Evolutionary conservation across 2,888 invertebrate species (phyloP).

Genomic region (Acheta domesticus): DNA sequence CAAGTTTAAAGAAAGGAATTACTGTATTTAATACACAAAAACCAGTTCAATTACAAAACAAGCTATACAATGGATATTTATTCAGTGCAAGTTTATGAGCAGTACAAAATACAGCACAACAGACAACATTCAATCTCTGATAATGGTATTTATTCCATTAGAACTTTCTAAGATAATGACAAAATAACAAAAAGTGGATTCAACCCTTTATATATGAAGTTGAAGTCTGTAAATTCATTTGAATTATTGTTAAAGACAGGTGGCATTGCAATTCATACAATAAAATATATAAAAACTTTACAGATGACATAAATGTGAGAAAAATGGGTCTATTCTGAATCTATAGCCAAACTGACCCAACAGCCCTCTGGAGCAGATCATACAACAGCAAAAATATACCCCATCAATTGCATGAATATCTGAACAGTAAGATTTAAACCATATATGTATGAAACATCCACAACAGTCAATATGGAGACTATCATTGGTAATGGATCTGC

Average conservation of each 20-base stretch:
- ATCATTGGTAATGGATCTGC: not conserved
- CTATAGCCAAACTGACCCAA: not conserved
- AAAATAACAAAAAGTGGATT: not conserved
- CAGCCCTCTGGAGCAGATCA: not conserved
- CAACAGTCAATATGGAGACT: not conserved
- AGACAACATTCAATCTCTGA: constrained; percentile 18
- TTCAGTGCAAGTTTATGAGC: constrained; percentile 19
- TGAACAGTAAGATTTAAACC: constrained; percentile 18
- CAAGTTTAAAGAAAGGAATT: constrained; percentile 35
- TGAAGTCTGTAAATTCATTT: not conserved
- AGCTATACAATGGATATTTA: constrained; percentile 32
- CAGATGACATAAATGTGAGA: not conserved
- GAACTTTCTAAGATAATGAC: not conserved
- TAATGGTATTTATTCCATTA: not conserved
- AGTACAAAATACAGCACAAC: constrained; percentile 21
- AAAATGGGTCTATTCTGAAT: not conserved
- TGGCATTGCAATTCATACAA: not conserved
- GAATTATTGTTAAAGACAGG: not conserved
- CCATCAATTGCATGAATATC: constrained; percentile 5
- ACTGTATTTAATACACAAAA: constrained; percentile 37
- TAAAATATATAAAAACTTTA: constrained; percentile 18
- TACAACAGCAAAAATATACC: constrained; percentile 9
- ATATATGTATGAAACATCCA: constrained; percentile 5
- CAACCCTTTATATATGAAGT: not conserved
- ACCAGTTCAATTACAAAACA: constrained; percentile 38